Evolutionary conservation across 1,140 invertebrate genomes (phyloP).

Genomic region (Eriocheir sinensis): DNA sequence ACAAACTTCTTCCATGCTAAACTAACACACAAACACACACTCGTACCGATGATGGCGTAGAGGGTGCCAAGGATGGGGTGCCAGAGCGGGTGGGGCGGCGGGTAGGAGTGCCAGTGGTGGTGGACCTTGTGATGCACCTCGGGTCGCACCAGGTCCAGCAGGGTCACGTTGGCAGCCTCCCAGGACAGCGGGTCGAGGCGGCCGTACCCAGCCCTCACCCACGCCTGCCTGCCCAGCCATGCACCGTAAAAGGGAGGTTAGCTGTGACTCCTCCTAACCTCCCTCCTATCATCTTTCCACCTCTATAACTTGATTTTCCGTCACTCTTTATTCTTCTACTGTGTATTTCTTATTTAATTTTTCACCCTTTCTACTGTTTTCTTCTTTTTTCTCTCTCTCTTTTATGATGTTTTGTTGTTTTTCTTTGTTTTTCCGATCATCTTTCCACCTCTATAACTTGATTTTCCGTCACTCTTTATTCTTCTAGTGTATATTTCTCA

Average conservation of each 20-base stretch:
- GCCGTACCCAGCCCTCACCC: slow-evolving; percentile 22
- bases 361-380: not conserved
- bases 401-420: not conserved
- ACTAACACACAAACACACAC: too few relatives aligned
- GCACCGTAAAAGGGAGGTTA: not conserved
- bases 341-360: not conserved
- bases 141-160: slow-evolving; percentile 41
- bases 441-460: too few relatives aligned
- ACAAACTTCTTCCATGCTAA: too few relatives aligned
- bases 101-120: slow-evolving; percentile 63
- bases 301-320: not conserved
- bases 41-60: slow-evolving; percentile 55
- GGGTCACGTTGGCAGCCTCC: slow-evolving; percentile 52
- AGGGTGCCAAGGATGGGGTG: slow-evolving; percentile 47
- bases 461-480: too few relatives aligned
- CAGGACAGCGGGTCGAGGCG: slow-evolving; percentile 8
- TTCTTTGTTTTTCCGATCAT: too few relatives aligned
- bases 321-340: not conserved
- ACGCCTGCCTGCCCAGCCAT: not conserved
- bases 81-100: slow-evolving; percentile 58
- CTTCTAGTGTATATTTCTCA: not conserved
- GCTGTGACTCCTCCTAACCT: too few relatives aligned
- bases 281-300: not conserved
- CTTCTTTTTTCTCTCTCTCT: not conserved
- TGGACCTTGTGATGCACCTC: slow-evolving; percentile 64